Percentiles rank a stretch among this genome's conserved stretches.
Conservation (phyloP, 2,113 vertebrate genomes). For the Misgurnus mizolepis region DNA sequence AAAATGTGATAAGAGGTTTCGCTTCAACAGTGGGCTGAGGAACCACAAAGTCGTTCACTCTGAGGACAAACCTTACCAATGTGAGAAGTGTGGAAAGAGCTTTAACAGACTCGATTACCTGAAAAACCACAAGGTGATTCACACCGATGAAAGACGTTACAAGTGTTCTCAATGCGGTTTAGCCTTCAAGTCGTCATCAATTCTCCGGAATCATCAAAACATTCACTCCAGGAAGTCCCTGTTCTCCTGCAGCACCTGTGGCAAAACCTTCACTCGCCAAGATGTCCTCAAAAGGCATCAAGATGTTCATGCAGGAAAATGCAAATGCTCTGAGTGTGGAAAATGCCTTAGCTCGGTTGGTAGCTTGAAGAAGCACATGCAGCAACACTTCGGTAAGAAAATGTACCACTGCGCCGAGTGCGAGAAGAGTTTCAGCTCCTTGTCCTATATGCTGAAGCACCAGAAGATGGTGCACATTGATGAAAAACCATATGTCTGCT, state of each 20-base stretch:
- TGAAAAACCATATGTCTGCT: too few relatives aligned
- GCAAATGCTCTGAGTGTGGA: constrained; percentile 13
- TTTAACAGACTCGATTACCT: neutral
- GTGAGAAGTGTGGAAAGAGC: neutral
- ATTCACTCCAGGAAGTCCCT: neutral
- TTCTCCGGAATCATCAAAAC: constrained; percentile 30
- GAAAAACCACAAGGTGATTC: neutral
- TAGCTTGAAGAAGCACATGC: too few relatives aligned
- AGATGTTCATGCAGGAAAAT: constrained; percentile 36
- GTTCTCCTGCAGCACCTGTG: constrained; percentile 28
- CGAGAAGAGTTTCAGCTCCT: too few relatives aligned
- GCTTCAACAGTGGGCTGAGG: neutral
- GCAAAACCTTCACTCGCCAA: constrained; percentile 43
- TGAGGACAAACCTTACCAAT: constrained; percentile 5
- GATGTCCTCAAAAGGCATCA: constrained; percentile 45
- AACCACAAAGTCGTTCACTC: constrained; percentile 16
- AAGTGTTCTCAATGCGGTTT: constrained; percentile 12
- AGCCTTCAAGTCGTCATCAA: constrained; percentile 9
- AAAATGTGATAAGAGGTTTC: constrained; percentile 2
- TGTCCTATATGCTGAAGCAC: too few relatives aligned
- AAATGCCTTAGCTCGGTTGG: too few relatives aligned
- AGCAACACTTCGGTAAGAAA: too few relatives aligned
- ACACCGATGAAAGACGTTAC: constrained; percentile 15
- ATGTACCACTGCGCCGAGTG: too few relatives aligned
- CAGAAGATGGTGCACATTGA: too few relatives aligned